Base-by-base conservation (phyloP, 2,888 invertebrate species). In the Palloptera scutellata region DNA sequence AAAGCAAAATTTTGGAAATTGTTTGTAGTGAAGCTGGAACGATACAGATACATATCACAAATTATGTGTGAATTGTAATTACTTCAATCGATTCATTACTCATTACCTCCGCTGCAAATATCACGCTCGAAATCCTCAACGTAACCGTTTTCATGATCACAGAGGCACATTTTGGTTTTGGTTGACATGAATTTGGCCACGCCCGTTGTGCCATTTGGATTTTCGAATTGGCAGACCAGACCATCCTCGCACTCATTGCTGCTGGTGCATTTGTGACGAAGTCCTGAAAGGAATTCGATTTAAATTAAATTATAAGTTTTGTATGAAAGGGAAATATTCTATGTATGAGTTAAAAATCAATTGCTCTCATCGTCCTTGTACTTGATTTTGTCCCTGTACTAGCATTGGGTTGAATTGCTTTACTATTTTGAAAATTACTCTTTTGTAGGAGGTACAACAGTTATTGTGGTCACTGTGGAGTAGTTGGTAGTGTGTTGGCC, bases 211-310 rank as follows among this genome's bases (percentile, higher is more conserved):
- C 81, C 77, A 0, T 89, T 89, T 57, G 86, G 85, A 81, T 89
- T 89, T 0, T 88, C 88, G 1, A 84, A 79, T 43, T 86, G 86
- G 78, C 91, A 91, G 65, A 89, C 86, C 62, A 91, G 86, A 0
- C 89, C 89, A 40, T 89, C 88, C 75, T 88, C 87, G 74, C 91
- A 91, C 63, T 91, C 91, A 63, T 87, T 86, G 74, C 88, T 87
- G 76, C 87, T 87, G 19, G 83, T 84, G 82, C 91, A 91, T 1
- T 86, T 85, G 78, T 90, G 89, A 9, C 83, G 81, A n/a, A 84
- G 73, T 9, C 83, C 84, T 84, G 61, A 53, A 60, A 62, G 48
- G 17, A 30, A 30, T 30, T 30, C 6, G 30, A 4, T 30, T 30
- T 30, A 30, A 6, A 4, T 30, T 30, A 30, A 30, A 30, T 30